Conservation (phyloP, 2,888 invertebrate genomes). For the Eutolmus rufibarbis region DNA sequence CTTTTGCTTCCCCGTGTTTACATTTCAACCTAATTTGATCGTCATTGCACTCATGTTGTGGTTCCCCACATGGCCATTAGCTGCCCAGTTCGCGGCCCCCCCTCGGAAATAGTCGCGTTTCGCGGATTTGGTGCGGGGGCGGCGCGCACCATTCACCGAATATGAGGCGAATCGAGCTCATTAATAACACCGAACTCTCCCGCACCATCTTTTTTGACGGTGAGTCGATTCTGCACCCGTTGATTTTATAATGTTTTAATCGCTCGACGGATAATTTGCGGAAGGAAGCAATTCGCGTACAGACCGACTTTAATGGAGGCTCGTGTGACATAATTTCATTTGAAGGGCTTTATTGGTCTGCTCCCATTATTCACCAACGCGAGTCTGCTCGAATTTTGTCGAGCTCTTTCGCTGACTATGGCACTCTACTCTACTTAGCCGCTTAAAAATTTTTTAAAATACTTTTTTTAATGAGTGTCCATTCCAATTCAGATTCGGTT, state of each 20-base stretch:
- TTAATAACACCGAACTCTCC: not conserved
- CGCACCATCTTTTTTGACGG: constrained; percentile 2
- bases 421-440: not conserved
- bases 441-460: not conserved
- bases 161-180: constrained; percentile 15
- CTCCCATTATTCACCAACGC: not conserved
- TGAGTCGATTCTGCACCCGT: constrained; percentile 4
- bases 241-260: constrained; percentile 37
- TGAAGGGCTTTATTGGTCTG: constrained; percentile 24
- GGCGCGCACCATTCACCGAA: not conserved
- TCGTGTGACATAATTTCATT: constrained; percentile 39
- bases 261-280: constrained; percentile 27
- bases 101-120: not conserved
- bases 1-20: constrained; percentile 22
- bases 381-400: not conserved
- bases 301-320: constrained; percentile 18
- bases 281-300: constrained; percentile 31
- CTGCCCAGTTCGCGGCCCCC: not conserved
- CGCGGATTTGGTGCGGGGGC: not conserved
- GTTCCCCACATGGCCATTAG: constrained; percentile 33
- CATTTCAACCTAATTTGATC: constrained; percentile 37
- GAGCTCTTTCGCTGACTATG: not conserved
- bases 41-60: constrained; percentile 35
- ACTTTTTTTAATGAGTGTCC: not conserved
- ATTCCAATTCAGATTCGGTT: not conserved